These are phyloP conservation scores for Halictus rubicundus DNA, from an alignment of 1,140 invertebrate species.

Conservation along the genomic window DNA sequence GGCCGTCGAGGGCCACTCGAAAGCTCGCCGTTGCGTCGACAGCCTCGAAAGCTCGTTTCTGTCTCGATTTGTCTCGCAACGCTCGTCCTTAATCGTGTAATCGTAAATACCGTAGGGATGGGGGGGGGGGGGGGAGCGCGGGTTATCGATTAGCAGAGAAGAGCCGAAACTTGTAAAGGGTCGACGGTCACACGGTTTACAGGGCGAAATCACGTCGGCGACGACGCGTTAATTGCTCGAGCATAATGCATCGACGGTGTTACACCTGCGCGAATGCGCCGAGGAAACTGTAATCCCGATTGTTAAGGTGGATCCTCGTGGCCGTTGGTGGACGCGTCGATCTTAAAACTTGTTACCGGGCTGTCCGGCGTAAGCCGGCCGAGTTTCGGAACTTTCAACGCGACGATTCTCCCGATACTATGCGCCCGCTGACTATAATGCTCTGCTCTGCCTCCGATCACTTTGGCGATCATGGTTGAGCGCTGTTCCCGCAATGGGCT, in stretches of 20 bases:
- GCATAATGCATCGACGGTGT: slow-evolving; percentile 27
- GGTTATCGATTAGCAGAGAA: neutral
- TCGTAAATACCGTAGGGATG: neutral
- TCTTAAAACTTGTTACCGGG: no score
- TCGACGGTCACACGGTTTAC: slow-evolving; percentile 38
- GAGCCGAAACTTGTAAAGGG: slow-evolving; percentile 17
- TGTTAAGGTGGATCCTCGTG: neutral
- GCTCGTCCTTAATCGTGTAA: neutral
- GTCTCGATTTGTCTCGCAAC: neutral
- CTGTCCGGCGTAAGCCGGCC: no score
- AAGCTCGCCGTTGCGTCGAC: neutral
- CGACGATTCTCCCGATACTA: no score
- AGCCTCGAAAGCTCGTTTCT: neutral
- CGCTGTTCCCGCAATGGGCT: no score
- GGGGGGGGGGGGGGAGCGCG: no score
- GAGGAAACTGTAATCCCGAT: neutral
- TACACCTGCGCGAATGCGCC: neutral
- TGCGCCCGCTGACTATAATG: no score
- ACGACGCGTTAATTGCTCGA: slow-evolving; percentile 18
- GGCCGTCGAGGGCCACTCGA: no score
- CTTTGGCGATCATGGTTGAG: no score
- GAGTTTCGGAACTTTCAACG: no score
- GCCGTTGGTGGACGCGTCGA: neutral
- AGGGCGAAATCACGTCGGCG: neutral
- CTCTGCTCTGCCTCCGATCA: no score